Base-by-base conservation (phyloP, 92 coral and sea anemone species). In the Porites cylindrica region DNA sequence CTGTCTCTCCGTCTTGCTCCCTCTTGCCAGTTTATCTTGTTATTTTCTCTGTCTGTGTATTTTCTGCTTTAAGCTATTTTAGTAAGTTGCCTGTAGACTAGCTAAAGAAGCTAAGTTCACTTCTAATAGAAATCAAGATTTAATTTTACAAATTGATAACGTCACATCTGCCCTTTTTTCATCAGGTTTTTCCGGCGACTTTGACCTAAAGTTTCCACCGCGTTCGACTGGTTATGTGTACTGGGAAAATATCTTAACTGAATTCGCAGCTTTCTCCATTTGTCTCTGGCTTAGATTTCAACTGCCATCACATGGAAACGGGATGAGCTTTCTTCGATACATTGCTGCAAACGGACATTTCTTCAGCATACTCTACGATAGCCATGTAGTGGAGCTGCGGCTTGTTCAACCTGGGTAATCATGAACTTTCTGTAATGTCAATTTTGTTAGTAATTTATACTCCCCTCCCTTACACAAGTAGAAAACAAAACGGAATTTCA, bases 221-320 rank as follows among this genome's bases (percentile, higher is more conserved):
- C 29, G 54, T 2, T 10, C 60, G 16, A 24, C 29, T 13, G 26
- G 59, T 21, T 21, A 68, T 38, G 24, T 76, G 59, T n/a, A 54
- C 1, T 72, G 74, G 64, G 74, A 76, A 10, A 24, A 4, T 52
- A 67, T 82, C 56, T 78, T 91, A 18, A 66, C 89, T 19, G 89
- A 88, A 43, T 43, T 91, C 70, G 20, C 71, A 4, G 77, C 86
- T 4, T 91, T 91, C 78, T 88, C 94, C 13, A 24, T 80, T 1
- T 91, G 94, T 53, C 53, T 79, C 38, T 91, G 94, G 94, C 75
- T 77, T 52, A 82, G 79, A 66, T 32, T 82, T 4, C 65, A n/a
- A 26, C 21, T 12, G 5, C 78, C 32, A 3, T 8, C 17, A 9
- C 9, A 14, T 1, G 10, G 1, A 0, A 8, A 14, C 0, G 1